Percentiles rank a stretch among this genome's conserved stretches.
Conservation (phyloP, 1,140 invertebrate species). For the Drosophila nannoptera region DNA sequence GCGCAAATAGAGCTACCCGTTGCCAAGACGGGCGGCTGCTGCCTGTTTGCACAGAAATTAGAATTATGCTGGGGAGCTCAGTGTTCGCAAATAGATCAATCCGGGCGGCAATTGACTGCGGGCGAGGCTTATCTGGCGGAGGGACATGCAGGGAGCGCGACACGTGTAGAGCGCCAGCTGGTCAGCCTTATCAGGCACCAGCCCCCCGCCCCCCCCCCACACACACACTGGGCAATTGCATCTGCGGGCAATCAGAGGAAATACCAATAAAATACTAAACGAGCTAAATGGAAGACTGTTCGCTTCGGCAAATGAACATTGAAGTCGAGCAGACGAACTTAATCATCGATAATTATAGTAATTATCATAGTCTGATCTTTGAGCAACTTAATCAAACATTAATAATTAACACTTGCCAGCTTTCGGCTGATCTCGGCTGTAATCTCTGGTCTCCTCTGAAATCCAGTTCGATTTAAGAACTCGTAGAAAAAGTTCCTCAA, state of each 20-base stretch:
- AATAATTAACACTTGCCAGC: neutral
- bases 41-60: constrained; percentile 37
- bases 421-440: too few species aligned
- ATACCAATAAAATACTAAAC: constrained; percentile 47
- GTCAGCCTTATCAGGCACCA: constrained; percentile 6
- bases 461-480: too few species aligned
- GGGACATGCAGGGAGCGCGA: neutral
- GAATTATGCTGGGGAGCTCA: neutral
- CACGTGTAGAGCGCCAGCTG: constrained; percentile 1
- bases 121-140: neutral
- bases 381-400: neutral
- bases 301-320: constrained; percentile 3
- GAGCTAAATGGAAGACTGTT: constrained; percentile 33
- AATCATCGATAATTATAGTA: too few species aligned
- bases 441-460: too few species aligned
- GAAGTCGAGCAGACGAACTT: too few species aligned
- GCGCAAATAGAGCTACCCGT: constrained; percentile 31
- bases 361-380: neutral
- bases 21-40: neutral
- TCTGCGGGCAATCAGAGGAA: constrained; percentile 39
- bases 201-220: too few species aligned
- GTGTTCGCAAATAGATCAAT: constrained; percentile 21
- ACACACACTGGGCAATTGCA: constrained; percentile 25
- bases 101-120: neutral
- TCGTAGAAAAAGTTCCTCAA: too few species aligned